phyloP scores from a whole-genome alignment of 2,113 vertebrate species.

The Chelonoidis abingdonii region DNA sequence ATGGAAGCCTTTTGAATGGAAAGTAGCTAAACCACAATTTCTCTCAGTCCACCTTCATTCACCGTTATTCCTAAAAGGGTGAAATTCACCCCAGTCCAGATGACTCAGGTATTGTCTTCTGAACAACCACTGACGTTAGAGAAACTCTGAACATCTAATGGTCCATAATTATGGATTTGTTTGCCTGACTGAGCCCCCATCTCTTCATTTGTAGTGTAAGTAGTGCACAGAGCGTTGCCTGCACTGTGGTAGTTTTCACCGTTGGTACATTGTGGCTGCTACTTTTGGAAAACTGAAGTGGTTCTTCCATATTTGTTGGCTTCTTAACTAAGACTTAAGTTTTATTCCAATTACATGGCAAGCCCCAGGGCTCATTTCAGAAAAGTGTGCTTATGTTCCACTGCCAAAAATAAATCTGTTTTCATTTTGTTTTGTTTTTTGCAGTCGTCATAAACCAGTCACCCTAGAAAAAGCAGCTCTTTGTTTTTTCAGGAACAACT shows the following conservation, averaged over 20 bases:
- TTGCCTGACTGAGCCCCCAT: not conserved
- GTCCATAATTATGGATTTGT: not conserved
- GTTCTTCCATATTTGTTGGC: slow-evolving; percentile 61
- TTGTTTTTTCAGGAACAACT: slow-evolving; percentile 71
- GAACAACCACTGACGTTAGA: not conserved
- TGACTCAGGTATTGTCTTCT: not conserved
- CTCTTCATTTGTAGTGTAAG: not conserved
- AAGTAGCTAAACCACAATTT: not conserved
- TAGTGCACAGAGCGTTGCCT: not conserved
- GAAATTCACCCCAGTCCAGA: not conserved
- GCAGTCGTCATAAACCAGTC: slow-evolving; percentile 74
- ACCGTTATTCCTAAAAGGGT: not conserved
- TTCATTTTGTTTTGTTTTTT: slow-evolving; percentile 11
- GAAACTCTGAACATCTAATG: not conserved
- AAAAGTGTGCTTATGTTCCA: slow-evolving; percentile 62
- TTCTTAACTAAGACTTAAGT: slow-evolving; percentile 74
- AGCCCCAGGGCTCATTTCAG: slow-evolving; percentile 74
- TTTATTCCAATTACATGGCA: slow-evolving; percentile 62
- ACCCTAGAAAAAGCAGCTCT: slow-evolving; percentile 76
- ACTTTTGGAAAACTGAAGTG: slow-evolving; percentile 44
- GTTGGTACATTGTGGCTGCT: not conserved
- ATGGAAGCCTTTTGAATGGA: not conserved
- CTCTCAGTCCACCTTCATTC: not conserved
- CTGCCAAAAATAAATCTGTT: slow-evolving; percentile 51
- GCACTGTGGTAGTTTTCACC: not conserved